These are phyloP conservation scores for Hydractinia symbiolongicarpus DNA, from an alignment of 30 jellyfish, hydroid and myxozoan species.

Conservation along the genomic window DNA sequence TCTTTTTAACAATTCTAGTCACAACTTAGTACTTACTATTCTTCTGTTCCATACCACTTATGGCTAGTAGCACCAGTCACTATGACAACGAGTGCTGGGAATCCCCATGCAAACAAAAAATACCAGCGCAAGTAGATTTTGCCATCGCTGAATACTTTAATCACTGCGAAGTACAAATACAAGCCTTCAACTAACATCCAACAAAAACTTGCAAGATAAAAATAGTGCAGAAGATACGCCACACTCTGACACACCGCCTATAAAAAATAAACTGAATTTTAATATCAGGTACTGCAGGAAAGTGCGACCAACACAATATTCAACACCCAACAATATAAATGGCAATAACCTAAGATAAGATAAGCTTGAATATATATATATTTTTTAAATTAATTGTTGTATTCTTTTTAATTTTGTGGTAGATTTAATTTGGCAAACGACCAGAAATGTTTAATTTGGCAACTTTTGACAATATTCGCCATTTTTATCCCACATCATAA, in stretches of 20 bases:
- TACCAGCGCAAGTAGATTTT: constrained; percentile 8
- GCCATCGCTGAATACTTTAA: constrained; percentile 35
- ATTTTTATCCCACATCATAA: too few species aligned
- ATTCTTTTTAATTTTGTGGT: too few species aligned
- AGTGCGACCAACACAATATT: background rate
- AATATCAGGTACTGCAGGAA: background rate
- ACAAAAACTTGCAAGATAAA: constrained; percentile 33
- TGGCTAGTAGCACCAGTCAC: constrained; percentile 11
- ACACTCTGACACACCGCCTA: constrained; percentile 26
- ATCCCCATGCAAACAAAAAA: constrained; percentile 35
- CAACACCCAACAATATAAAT: too few species aligned
- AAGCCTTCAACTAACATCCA: constrained; percentile 46
- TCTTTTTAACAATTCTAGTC: too few species aligned
- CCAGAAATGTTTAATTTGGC: too few species aligned
- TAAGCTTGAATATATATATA: too few species aligned
- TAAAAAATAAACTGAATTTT: background rate
- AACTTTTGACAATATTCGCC: too few species aligned
- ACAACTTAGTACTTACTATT: constrained; percentile 10
- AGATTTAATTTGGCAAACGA: too few species aligned
- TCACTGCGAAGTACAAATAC: constrained; percentile 13
- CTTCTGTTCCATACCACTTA: constrained; percentile 9
- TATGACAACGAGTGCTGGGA: constrained; percentile 12
- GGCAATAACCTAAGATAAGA: too few species aligned
- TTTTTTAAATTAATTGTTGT: too few species aligned
- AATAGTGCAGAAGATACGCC: constrained; percentile 31